A percentile compares a stretch with the other conserved stretches of the same genome.
phyloP scores from a whole-genome alignment of 2,888 invertebrate species.

The Hydropsyche betteni region DNA sequence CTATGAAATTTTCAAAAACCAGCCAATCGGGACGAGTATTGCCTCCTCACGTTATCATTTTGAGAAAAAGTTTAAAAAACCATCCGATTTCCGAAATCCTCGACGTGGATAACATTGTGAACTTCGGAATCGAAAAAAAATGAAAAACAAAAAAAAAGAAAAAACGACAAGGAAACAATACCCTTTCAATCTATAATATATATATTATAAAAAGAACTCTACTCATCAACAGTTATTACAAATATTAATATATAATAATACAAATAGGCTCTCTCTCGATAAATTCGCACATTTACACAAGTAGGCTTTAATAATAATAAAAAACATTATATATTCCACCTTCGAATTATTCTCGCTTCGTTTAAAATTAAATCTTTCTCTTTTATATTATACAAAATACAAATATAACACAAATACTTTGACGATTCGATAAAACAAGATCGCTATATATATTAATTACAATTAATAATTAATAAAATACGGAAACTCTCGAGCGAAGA shows the following conservation, averaged over 20 bases:
- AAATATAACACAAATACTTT: constrained; percentile 51
- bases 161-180: not conserved
- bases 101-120: constrained; percentile 17
- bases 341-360: constrained; percentile 51
- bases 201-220: constrained; percentile 28
- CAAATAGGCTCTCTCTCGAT: constrained; percentile 47
- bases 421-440: constrained; percentile 52
- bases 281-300: constrained; percentile 42
- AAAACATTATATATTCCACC: constrained; percentile 55
- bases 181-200: not conserved
- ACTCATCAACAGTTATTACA: constrained; percentile 47
- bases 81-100: not conserved
- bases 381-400: constrained; percentile 22
- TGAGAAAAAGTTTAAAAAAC: constrained; percentile 58
- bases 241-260: constrained; percentile 41
- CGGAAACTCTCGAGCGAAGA: constrained; percentile 26
- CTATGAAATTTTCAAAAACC: constrained; percentile 10
- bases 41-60: not conserved
- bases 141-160: not conserved
- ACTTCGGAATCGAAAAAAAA: not conserved
- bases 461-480: constrained; percentile 10
- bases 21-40: constrained; percentile 31
- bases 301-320: constrained; percentile 45
- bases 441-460: constrained; percentile 10
- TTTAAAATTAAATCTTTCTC: constrained; percentile 37